Conservation (phyloP, 2,113 vertebrate species). For the Dinomys branickii region DNA sequence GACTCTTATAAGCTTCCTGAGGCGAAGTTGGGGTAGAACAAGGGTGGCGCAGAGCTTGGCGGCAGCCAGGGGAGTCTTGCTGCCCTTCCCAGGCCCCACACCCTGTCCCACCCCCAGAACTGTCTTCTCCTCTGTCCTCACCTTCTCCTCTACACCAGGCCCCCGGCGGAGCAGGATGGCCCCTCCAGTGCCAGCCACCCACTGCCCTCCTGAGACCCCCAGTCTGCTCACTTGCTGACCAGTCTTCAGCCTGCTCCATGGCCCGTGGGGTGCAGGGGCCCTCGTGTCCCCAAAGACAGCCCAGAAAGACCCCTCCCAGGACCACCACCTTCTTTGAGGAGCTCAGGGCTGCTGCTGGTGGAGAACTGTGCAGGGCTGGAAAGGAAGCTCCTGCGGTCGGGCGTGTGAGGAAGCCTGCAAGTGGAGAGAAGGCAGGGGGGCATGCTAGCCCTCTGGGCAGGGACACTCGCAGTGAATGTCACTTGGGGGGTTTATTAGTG, state of each 20-base stretch:
- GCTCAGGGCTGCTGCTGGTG: not conserved
- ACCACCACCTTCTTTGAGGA: not conserved
- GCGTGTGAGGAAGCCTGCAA: not conserved
- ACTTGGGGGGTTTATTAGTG: conserved; percentile 11
- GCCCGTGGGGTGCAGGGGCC: not conserved
- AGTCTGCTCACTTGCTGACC: not conserved
- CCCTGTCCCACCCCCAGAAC: not conserved
- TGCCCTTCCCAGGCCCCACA: not conserved
- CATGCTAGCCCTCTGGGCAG: not conserved
- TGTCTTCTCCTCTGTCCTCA: not conserved
- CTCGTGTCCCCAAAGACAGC: not conserved
- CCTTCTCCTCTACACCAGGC: not conserved
- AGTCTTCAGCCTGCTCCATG: not conserved
- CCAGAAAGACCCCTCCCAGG: not conserved
- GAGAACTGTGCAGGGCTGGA: not conserved
- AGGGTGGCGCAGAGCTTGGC: not conserved
- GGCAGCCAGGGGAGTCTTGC: not conserved
- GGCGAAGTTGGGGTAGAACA: not conserved
- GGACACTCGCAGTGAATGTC: conserved; percentile 76
- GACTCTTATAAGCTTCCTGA: conserved; percentile 52
- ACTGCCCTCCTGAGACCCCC: not conserved
- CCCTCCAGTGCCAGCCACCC: not conserved
- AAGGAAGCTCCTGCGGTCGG: conserved; percentile 27
- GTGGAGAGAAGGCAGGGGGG: not conserved
- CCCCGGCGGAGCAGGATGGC: not conserved